These are phyloP conservation scores for Calonectris borealis DNA, from an alignment of 2,113 vertebrate genomes.

Conservation along the genomic window DNA sequence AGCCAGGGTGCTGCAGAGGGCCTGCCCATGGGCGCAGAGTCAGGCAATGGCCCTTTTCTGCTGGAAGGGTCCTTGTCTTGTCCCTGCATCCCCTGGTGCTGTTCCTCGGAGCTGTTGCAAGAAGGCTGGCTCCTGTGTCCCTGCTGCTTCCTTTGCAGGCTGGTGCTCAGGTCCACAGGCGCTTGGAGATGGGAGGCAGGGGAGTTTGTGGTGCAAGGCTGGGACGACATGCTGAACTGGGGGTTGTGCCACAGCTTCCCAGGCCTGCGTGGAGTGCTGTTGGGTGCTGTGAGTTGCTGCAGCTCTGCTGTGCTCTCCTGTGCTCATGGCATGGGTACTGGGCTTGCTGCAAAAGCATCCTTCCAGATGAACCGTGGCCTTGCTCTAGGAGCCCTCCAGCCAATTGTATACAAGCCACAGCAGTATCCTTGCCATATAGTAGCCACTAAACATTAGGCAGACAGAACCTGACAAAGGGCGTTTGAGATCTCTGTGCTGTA, in stretches of 20 bases:
- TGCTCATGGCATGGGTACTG: background rate
- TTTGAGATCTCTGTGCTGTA: background rate
- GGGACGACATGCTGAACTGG: background rate
- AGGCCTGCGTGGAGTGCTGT: rapidly evolving
- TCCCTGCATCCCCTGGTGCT: background rate
- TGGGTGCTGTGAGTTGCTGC: background rate
- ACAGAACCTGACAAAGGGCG: background rate
- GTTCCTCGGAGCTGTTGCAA: background rate
- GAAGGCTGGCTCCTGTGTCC: background rate
- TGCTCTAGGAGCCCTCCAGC: background rate
- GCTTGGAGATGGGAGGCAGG: background rate
- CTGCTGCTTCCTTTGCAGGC: background rate
- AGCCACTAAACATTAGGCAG: background rate
- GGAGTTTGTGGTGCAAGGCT: background rate
- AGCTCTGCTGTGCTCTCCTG: background rate
- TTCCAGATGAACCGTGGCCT: background rate
- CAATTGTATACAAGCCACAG: background rate
- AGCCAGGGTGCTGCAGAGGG: background rate
- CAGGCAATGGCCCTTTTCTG: background rate
- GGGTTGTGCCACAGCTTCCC: background rate
- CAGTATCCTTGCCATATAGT: background rate
- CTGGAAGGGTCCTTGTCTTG: background rate
- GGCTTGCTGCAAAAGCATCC: background rate
- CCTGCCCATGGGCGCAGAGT: background rate
- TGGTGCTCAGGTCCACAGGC: background rate